Evolutionary conservation across 2,888 invertebrate genomes (phyloP), one percentile per base, ranked within the genome.

Genomic region (Callimorpha dominula): DNA sequence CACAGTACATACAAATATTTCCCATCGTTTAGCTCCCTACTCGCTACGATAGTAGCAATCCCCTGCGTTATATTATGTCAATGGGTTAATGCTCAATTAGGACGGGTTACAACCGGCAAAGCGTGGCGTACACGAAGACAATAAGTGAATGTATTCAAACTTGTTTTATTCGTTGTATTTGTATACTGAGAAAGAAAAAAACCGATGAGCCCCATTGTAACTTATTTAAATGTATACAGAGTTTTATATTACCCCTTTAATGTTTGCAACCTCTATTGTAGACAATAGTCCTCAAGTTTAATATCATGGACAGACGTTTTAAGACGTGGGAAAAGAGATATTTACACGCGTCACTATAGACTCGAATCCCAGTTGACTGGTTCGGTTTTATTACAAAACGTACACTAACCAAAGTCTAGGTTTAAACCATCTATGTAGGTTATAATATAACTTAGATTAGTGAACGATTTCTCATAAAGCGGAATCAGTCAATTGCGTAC

Each of bases 81-180:
- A 87, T 89, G 84, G 89, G 89, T 89, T 90, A 90, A 89, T 90
- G 78, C 77, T 82, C 90, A 90, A 90, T 90, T 88, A 88, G 82
- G 81, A 83, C 78, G 80, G 78, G 79, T 82, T 79, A 76, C 77
- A 82, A 79, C 74, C 81, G 82, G 54, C 65, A 69, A 69, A 62
- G 46, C 40, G 46, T 49, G 14, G 17, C 60, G 31, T 31, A 31
- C 31, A 31, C 31, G 31, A 31, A 31, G 31, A 31, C 31, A 40
- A 67, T 54, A 8, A 49, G 49, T 65, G 6, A 65, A 31, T 50
- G 50, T 68, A 78, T 69, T 65, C 65, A 42, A 67, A 72, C 75
- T 57, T 62, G 75, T 65, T 75, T 67, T 65, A 62, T 66, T 49
- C n/a, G 49, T 9, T 8, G 5, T 57, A 54, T n/a, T 54, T 50